phyloP scores from a whole-genome alignment of 30 jellyfish, hydroid and myxozoan species.

The Clytia hemisphaerica region DNA sequence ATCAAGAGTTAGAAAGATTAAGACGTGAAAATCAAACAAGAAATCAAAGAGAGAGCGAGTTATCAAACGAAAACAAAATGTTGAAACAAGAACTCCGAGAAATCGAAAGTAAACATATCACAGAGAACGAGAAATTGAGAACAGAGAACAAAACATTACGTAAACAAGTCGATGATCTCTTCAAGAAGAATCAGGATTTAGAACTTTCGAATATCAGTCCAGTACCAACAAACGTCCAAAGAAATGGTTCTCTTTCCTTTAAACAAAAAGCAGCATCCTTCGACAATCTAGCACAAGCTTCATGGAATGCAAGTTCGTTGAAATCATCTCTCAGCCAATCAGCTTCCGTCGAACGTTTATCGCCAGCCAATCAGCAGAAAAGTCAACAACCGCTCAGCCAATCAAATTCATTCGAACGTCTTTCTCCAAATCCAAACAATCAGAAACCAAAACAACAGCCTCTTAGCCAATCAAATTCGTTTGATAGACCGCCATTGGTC shows the following conservation, averaged over 20 bases:
- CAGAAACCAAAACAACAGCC: not conserved
- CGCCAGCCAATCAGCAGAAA: not conserved
- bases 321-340: not conserved
- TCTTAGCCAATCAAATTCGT: not conserved
- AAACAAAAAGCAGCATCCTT: conserved; percentile 11
- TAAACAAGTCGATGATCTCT: conserved; percentile 19
- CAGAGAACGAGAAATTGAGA: not conserved
- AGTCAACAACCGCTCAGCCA: not conserved
- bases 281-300: conserved; percentile 14
- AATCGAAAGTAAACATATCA: conserved; percentile 2
- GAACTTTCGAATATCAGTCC: conserved; percentile 20
- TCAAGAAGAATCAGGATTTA: conserved; percentile 27
- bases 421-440: not conserved
- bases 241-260: not conserved
- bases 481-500: not conserved
- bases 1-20: not conserved
- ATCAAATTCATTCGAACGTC: too few relatives aligned
- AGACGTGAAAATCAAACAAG: conserved; percentile 3
- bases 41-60: conserved; percentile 7
- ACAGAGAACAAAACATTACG: conserved; percentile 23
- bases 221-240: not conserved
- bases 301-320: not conserved
- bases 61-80: conserved; percentile 26
- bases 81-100: conserved; percentile 25
- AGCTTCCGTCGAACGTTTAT: not conserved